Conservation (phyloP, 2,797 vertebrate species). For the Lagocephalus sceleratus region DNA sequence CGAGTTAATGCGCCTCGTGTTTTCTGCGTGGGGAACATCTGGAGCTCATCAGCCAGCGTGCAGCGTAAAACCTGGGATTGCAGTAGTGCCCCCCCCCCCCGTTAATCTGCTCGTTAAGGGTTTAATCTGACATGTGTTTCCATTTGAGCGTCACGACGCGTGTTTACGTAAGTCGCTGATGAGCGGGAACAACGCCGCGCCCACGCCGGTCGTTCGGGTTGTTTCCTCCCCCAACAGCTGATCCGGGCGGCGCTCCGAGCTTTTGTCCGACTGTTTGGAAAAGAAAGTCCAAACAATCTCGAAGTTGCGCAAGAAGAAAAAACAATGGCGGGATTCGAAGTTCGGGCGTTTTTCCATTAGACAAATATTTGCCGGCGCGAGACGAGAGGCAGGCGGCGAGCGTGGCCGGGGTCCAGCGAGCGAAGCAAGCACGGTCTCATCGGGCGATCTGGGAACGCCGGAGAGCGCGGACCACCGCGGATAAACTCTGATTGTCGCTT, state of each 20-base stretch:
- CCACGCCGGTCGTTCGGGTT: too few relatives aligned
- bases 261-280: slow-evolving; percentile 32
- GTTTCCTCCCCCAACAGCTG: too few relatives aligned
- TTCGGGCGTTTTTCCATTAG: slow-evolving; percentile 32
- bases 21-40: slow-evolving; percentile 45
- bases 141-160: slow-evolving; percentile 29
- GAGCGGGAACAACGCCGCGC: too few relatives aligned
- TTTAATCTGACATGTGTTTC: slow-evolving; percentile 64
- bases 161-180: slow-evolving; percentile 5
- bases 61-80: slow-evolving; percentile 48
- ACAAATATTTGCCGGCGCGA: slow-evolving; percentile 52
- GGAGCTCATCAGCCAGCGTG: slow-evolving; percentile 44
- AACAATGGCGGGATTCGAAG: slow-evolving; percentile 51
- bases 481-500: too few relatives aligned
- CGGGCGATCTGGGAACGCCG: too few relatives aligned
- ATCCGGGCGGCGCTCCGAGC: slow-evolving; percentile 2
- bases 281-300: slow-evolving; percentile 45
- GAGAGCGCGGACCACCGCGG: too few relatives aligned
- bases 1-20: slow-evolving; percentile 10
- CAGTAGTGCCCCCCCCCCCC: slow-evolving; percentile 34
- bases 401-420: slow-evolving; percentile 1
- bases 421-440: too few relatives aligned
- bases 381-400: slow-evolving; percentile 45
- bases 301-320: slow-evolving; percentile 37
- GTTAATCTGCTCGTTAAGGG: slow-evolving; percentile 63